phyloP scores from a whole-genome alignment of 2,113 vertebrate genomes.

The Alosa alosa region DNA sequence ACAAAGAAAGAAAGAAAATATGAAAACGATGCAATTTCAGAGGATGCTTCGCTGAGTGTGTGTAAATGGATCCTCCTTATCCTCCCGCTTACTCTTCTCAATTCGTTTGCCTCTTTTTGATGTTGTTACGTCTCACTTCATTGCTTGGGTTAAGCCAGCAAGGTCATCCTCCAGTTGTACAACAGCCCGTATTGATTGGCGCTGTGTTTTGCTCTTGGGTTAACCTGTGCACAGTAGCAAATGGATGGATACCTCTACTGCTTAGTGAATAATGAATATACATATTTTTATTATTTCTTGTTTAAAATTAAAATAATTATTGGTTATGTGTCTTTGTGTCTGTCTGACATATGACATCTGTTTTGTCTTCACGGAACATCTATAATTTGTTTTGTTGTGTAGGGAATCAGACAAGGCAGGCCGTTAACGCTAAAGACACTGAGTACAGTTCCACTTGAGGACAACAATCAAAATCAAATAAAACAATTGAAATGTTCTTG shows the following conservation, averaged over 20 bases:
- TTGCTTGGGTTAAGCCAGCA: not conserved
- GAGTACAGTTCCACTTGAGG: not conserved
- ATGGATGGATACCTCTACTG: not conserved
- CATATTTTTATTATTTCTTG: not conserved
- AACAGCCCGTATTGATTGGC: not conserved
- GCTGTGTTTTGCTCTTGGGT: not conserved
- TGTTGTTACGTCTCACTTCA: not conserved
- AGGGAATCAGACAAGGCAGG: not conserved
- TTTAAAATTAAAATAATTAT: too few species aligned
- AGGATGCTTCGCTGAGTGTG: not conserved
- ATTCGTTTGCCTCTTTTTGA: not conserved
- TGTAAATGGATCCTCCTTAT: not conserved
- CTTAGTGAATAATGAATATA: not conserved
- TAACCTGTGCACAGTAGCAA: not conserved
- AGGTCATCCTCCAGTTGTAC: not conserved
- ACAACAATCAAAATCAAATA: not conserved
- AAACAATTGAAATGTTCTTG: slow-evolving; percentile 21
- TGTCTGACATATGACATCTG: not conserved
- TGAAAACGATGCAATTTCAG: not conserved
- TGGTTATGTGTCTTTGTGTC: not conserved
- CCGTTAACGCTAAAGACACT: not conserved
- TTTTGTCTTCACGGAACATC: not conserved
- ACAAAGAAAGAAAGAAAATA: not conserved
- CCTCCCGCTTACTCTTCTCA: not conserved
- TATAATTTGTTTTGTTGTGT: not conserved